These are phyloP conservation scores for Tupiocoris notatus DNA, from an alignment of 2,888 invertebrate genomes.

Conservation along the genomic window DNA sequence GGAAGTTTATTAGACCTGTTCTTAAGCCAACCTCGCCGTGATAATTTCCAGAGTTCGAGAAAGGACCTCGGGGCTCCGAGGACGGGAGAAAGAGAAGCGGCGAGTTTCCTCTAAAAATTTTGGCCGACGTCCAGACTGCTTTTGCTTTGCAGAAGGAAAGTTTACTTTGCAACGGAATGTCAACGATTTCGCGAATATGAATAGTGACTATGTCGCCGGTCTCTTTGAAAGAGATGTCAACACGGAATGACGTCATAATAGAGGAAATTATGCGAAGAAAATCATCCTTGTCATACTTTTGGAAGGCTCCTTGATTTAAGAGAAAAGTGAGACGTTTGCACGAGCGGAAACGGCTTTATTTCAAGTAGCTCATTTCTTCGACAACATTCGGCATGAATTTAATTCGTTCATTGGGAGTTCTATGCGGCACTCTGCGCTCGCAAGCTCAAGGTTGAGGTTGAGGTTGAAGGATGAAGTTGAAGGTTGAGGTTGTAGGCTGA, in stretches of 20 bases:
- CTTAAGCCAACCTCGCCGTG: slow-evolving; percentile 36
- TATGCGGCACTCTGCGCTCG: no score
- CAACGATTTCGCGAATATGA: neutral
- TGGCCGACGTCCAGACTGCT: slow-evolving; percentile 32
- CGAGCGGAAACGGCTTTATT: no score
- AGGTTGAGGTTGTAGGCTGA: no score
- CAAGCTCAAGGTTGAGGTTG: no score
- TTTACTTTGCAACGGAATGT: neutral
- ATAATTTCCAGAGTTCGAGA: slow-evolving; percentile 35
- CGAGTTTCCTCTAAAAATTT: slow-evolving; percentile 31
- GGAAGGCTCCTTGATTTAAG: no score
- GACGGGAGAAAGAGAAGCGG: slow-evolving; percentile 1
- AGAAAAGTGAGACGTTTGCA: no score
- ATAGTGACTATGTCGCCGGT: neutral
- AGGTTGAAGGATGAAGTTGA: no score
- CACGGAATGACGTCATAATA: neutral
- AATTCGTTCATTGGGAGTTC: no score
- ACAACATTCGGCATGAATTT: no score
- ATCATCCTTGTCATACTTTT: no score
- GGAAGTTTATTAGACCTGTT: slow-evolving; percentile 43
- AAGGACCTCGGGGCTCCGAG: neutral
- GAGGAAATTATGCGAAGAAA: neutral
- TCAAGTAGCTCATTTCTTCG: no score
- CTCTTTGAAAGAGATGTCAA: neutral
- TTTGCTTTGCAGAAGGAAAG: neutral